Conservation (phyloP, 2,888 invertebrate species). For the Stenoptilia bipunctidactyla region DNA sequence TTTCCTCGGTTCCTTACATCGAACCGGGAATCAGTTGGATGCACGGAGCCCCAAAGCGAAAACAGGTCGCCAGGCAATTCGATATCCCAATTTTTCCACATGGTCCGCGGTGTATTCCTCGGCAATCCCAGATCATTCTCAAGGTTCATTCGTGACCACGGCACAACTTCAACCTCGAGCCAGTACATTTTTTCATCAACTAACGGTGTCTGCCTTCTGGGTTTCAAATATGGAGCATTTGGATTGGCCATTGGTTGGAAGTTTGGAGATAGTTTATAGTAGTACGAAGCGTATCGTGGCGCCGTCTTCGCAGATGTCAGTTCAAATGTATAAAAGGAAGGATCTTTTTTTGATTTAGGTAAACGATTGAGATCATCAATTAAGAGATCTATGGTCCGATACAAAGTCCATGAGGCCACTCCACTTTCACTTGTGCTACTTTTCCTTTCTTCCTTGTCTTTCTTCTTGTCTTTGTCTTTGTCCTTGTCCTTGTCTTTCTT, state of each 20-base stretch:
- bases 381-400: conserved; percentile 39
- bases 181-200: conserved; percentile 66
- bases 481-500: conserved; percentile 6
- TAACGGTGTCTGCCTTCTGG: conserved; percentile 29
- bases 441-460: conserved; percentile 7
- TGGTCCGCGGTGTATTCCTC: conserved; percentile 36
- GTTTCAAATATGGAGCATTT: conserved; percentile 41
- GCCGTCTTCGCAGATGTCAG: conserved; percentile 67
- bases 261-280: conserved; percentile 52
- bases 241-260: conserved; percentile 53
- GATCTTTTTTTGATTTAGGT: conserved; percentile 19
- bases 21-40: conserved; percentile 73
- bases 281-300: conserved; percentile 51
- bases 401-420: conserved; percentile 61
- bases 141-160: conserved; percentile 50
- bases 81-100: conserved; percentile 78
- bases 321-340: conserved; percentile 70
- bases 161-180: conserved; percentile 46
- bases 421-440: conserved; percentile 19
- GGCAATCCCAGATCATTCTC: conserved; percentile 45
- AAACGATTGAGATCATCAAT: conserved; percentile 35
- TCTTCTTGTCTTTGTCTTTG: conserved; percentile 9
- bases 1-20: conserved; percentile 66
- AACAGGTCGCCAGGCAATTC: conserved; percentile 77
- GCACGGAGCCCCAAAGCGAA: conserved; percentile 76